Percentiles rank a stretch among this genome's conserved stretches.
Evolutionary conservation across 2,888 invertebrate genomes (phyloP).

Genomic region (Xanthorhoe spadicearia): DNA sequence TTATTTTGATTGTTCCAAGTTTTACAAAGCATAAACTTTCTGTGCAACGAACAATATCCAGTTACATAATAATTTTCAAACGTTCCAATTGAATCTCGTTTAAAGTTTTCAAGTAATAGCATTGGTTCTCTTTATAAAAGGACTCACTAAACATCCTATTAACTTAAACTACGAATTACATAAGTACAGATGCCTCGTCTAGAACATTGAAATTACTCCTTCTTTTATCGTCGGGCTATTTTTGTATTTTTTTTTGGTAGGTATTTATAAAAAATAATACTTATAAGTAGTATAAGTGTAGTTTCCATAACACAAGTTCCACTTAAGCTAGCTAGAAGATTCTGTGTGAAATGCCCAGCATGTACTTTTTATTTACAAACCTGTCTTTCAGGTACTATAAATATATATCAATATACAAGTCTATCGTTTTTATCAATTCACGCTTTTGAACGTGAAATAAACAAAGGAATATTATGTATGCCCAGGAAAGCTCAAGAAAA

Average conservation of each 20-base stretch:
- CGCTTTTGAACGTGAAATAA: neutral
- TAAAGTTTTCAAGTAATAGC: neutral
- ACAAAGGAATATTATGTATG: conserved; percentile 2
- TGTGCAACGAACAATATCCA: neutral
- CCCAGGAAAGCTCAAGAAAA: conserved; percentile 5
- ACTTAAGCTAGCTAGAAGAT: too few species aligned
- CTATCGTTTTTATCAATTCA: neutral
- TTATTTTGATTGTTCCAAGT: neutral
- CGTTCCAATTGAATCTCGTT: neutral
- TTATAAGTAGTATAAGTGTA: too few species aligned
- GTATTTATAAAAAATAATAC: neutral
- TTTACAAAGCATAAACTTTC: neutral
- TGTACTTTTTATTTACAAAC: too few species aligned
- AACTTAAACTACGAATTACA: too few species aligned
- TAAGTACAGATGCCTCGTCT: too few species aligned
- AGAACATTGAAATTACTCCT: too few species aligned
- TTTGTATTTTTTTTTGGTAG: too few species aligned
- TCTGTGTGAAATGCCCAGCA: too few species aligned
- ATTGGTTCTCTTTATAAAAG: neutral
- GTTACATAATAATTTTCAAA: neutral
- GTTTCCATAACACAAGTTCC: neutral
- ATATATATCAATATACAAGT: too few species aligned
- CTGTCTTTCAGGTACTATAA: too few species aligned
- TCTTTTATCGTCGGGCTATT: too few species aligned
- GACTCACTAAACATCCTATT: neutral